These are phyloP conservation scores for Psittacula echo DNA, from an alignment of 2,797 vertebrate species.

Conservation along the genomic window DNA sequence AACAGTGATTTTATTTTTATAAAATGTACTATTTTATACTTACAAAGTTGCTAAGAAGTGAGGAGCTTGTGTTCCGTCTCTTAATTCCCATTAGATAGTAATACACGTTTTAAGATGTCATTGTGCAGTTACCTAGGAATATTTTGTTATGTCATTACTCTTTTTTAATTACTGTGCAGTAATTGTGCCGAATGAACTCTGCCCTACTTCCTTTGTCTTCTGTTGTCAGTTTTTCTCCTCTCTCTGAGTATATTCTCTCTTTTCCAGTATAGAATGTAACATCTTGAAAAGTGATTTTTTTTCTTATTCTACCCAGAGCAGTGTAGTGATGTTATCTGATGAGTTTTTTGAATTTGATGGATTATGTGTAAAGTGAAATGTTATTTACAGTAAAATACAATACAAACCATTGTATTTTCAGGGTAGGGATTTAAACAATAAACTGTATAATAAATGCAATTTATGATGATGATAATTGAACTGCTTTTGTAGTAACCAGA, in stretches of 20 bases:
- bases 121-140: background rate
- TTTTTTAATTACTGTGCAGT: background rate
- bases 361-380: background rate
- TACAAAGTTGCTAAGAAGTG: background rate
- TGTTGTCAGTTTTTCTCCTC: background rate
- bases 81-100: background rate
- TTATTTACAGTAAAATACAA: background rate
- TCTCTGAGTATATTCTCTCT: background rate
- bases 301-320: background rate
- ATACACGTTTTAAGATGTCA: background rate
- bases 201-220: background rate
- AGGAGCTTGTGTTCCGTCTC: background rate
- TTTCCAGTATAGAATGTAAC: background rate
- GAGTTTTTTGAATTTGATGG: background rate
- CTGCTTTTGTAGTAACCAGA: background rate
- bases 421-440: background rate
- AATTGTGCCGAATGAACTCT: background rate
- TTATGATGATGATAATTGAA: background rate
- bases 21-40: background rate
- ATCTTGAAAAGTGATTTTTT: background rate
- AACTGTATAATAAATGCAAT: background rate
- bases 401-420: background rate
- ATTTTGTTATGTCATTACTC: background rate
- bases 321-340: background rate
- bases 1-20: background rate